A percentile compares a stretch with the other conserved stretches of the same genome.
These are phyloP conservation scores for Macaca mulatta DNA, from an alignment of 2,113 vertebrate species.

Conservation along the genomic window DNA sequence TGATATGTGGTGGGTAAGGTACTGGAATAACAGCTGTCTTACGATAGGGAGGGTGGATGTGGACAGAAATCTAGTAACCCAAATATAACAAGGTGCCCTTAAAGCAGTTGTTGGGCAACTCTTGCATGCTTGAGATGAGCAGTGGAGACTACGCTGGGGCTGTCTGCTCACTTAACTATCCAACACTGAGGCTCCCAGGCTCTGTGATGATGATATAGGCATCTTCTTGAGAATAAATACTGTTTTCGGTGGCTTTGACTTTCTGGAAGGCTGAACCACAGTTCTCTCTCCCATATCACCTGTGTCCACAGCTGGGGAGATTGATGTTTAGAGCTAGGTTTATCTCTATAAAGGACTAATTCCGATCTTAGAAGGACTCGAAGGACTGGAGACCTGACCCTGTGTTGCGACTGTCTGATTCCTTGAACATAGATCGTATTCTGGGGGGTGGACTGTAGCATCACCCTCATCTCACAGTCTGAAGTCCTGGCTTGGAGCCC, in stretches of 20 bases:
- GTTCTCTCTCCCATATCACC: not conserved
- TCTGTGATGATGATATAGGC: not conserved
- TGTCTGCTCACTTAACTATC: not conserved
- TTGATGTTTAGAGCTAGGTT: not conserved
- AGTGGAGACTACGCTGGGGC: fast-evolving
- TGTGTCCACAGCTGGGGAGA: not conserved
- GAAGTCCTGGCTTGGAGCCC: not conserved
- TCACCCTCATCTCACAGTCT: not conserved
- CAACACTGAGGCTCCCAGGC: not conserved
- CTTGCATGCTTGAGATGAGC: not conserved
- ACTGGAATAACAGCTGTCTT: not conserved
- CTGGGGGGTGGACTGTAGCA: not conserved
- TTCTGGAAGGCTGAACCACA: not conserved
- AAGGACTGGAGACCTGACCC: not conserved
- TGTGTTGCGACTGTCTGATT: not conserved
- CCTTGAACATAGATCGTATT: not conserved
- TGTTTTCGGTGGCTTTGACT: not conserved
- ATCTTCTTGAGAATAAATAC: not conserved
- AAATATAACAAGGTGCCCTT: fast-evolving
- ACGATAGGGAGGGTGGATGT: no score
- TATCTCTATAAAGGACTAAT: not conserved
- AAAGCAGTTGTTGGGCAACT: not conserved
- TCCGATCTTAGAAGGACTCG: not conserved
- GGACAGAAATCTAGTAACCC: not conserved
- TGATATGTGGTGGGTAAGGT: no score